Base-by-base conservation (phyloP, 2,113 vertebrate species). In the Etheostoma cragini region DNA sequence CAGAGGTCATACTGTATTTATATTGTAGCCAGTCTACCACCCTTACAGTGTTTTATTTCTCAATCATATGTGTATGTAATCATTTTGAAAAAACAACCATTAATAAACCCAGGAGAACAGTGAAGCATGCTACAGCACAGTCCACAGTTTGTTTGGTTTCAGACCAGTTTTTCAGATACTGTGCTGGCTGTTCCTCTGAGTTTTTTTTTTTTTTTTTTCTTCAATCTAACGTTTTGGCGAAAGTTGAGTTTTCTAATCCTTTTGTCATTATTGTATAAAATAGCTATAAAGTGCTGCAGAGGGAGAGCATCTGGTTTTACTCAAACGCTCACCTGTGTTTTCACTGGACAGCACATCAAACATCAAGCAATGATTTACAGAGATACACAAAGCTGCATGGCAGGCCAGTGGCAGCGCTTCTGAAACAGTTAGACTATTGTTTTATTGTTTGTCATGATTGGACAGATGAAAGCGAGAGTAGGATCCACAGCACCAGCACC, bases 321-420 rank as follows among this genome's bases (percentile, higher is more conserved):
- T 92, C 76, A 86, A 30, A 74, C 54, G 8, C 68, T 93, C 87
- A 93, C 90, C 90, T 93, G 82, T 83, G 81, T 81, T 76, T 88
- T 72, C 83, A 42, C 76, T 88, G 85, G 76, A 86, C 16, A 53
- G 57, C 49, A 81, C 87, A 82, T 85, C 77, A 71, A 53, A 72
- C 83, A 72, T 75, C 71, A 24, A 73, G 80, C 74, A 42, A n/a
- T 67, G 70, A 78, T 84, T 85, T 62, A 72, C 78, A 79, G 63
- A 79, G 64, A 63, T 62, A 14, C 70, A 76, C 64, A 84, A 75
- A 78, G 76, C 83, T 70, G 33, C 56, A 63, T 4, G 17, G 74
- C 75, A 72, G 85, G 71, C 84, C 60, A 38, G 72, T 58, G 50
- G 52, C 64, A 10, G 72, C 46, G 50, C 76, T 65, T 73, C 65